Conservation (phyloP, 2,797 vertebrate genomes). For the Gymnothorax reevesii region DNA sequence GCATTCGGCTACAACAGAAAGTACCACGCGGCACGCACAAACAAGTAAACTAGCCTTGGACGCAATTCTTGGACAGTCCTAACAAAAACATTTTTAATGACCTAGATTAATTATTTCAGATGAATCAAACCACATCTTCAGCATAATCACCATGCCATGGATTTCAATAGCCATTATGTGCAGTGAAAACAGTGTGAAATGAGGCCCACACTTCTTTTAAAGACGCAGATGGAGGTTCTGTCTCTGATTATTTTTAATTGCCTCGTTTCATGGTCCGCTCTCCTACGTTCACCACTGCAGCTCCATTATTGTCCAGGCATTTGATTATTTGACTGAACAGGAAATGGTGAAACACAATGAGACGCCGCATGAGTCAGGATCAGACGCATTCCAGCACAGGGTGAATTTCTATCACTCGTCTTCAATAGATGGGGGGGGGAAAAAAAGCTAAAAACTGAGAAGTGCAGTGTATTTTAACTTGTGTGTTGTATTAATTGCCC, state of each 20-base stretch:
- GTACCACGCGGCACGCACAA: not conserved
- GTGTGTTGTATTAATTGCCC: not conserved
- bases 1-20: not conserved
- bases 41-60: not conserved
- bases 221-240: not conserved
- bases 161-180: not conserved
- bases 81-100: not conserved
- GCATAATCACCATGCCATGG: not conserved
- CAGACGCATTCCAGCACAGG: not conserved
- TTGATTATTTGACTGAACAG: not conserved
- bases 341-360: not conserved
- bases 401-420: not conserved
- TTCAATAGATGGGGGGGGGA: not conserved
- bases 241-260: slow-evolving; percentile 10
- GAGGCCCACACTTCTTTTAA: not conserved
- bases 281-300: not conserved
- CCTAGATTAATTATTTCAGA: not conserved
- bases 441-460: not conserved
- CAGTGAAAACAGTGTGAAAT: not conserved
- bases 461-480: not conserved
- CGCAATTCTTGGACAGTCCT: not conserved
- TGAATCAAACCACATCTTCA: slow-evolving; percentile 1
- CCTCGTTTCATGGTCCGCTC: not conserved
- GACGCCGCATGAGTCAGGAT: not conserved
- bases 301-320: not conserved